Percentiles rank a stretch among this genome's conserved stretches.
Evolutionary conservation across 2,113 vertebrate genomes (phyloP).

Genomic region (Trichechus manatus): DNA sequence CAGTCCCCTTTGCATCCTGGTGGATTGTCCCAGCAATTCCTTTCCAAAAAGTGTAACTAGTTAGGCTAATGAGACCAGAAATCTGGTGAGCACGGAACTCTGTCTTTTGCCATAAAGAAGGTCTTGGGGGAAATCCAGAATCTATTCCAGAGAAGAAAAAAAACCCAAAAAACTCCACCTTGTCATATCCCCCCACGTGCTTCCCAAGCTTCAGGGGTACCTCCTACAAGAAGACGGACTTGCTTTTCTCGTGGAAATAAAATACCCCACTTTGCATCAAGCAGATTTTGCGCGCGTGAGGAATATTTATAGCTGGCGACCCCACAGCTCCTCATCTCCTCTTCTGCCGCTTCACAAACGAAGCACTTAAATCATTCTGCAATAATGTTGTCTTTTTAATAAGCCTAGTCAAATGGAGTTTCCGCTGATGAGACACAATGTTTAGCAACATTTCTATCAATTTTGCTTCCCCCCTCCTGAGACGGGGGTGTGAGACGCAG

Average conservation of each 20-base stretch:
- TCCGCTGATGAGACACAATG: neutral
- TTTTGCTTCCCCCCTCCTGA: neutral
- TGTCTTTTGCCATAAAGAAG: neutral
- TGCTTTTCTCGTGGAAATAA: neutral
- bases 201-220: rapidly evolving
- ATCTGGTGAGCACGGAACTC: rapidly evolving
- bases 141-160: too few species aligned
- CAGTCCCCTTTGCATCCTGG: rapidly evolving
- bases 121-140: neutral
- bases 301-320: conserved; percentile 64
- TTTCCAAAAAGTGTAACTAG: neutral
- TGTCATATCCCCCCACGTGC: rapidly evolving
- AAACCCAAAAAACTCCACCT: neutral
- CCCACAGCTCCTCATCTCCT: neutral
- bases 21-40: too few species aligned
- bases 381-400: conserved; percentile 62
- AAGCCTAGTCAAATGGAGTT: conserved; percentile 29
- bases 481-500: neutral
- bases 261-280: neutral
- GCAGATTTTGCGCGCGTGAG: conserved; percentile 18
- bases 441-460: neutral
- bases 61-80: neutral
- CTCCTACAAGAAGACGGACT: neutral
- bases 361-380: conserved; percentile 70
- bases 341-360: conserved; percentile 4